Conservation (phyloP, 2,888 invertebrate genomes). For the Gastracanthus pulcherrimus region DNA sequence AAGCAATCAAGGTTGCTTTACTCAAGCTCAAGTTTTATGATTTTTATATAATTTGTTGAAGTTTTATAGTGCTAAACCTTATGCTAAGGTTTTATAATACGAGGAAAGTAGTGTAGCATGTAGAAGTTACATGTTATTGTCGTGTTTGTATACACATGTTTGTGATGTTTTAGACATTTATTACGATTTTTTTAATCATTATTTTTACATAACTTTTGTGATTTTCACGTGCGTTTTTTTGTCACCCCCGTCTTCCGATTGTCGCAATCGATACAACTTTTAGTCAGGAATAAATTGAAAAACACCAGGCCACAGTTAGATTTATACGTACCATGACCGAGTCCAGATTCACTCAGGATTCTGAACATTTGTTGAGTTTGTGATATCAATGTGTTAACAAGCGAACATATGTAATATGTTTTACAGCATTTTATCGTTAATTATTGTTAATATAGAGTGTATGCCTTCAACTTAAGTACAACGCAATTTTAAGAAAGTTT, state of each 20-base stretch:
- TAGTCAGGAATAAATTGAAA: not conserved
- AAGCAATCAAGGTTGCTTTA: constrained; percentile 20
- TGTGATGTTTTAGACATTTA: constrained; percentile 50
- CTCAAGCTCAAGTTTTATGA: constrained; percentile 37
- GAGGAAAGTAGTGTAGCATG: constrained; percentile 23
- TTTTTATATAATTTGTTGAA: constrained; percentile 35
- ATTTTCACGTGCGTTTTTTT: constrained; percentile 27
- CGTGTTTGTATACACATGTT: constrained; percentile 42
- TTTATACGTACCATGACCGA: constrained; percentile 34
- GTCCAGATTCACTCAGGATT: not conserved
- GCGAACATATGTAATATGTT: constrained; percentile 29
- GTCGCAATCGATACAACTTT: constrained; percentile 6
- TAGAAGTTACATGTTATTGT: constrained; percentile 40
- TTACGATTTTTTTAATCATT: constrained; percentile 22
- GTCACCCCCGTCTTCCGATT: constrained; percentile 22
- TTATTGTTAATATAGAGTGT: constrained; percentile 40
- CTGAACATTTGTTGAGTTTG: constrained; percentile 46
- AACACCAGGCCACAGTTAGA: not conserved
- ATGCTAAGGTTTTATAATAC: constrained; percentile 33
- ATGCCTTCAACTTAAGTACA: constrained; percentile 42
- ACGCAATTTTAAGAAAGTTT: constrained; percentile 2
- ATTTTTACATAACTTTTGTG: constrained; percentile 32
- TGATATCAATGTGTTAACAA: constrained; percentile 42
- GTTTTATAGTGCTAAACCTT: constrained; percentile 31
- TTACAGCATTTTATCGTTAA: constrained; percentile 44